Evolutionary conservation across 2,888 invertebrate genomes (phyloP).

Genomic region (Agonopterix heracliana): DNA sequence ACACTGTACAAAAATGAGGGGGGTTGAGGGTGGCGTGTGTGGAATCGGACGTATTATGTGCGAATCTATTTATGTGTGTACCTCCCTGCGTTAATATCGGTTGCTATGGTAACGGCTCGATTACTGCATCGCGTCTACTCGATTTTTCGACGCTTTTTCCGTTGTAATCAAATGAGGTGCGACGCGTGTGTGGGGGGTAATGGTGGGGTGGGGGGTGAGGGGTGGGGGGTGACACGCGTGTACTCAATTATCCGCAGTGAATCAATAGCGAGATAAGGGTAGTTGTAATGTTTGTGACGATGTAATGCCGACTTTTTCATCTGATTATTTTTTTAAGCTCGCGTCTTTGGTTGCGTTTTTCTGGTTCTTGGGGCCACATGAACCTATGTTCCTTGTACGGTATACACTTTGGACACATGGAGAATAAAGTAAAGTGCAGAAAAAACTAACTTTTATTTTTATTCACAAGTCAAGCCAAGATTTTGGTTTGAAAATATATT

Average conservation of each 20-base stretch:
- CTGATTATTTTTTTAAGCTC: conserved; percentile 41
- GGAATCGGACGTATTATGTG: conserved; percentile 70
- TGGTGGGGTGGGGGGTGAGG: conserved; percentile 22
- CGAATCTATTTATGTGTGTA: conserved; percentile 71
- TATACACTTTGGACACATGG: conserved; percentile 1
- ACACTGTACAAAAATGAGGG: conserved; percentile 70
- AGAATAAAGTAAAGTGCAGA: too few relatives aligned
- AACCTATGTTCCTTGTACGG: not conserved
- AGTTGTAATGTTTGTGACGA: conserved; percentile 64
- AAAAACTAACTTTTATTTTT: too few relatives aligned
- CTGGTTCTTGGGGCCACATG: not conserved
- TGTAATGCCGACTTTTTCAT: conserved; percentile 50
- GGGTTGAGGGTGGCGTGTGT: conserved; percentile 54
- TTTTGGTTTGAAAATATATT: too few relatives aligned
- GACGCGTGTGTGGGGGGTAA: conserved; percentile 44
- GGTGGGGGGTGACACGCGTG: conserved; percentile 63
- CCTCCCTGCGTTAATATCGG: conserved; percentile 67
- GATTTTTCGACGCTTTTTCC: conserved; percentile 76
- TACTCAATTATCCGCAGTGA: conserved; percentile 76
- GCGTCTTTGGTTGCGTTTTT: not conserved
- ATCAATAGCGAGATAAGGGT: conserved; percentile 76
- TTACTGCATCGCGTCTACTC: conserved; percentile 70
- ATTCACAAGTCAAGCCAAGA: too few relatives aligned
- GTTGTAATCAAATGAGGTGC: conserved; percentile 76
- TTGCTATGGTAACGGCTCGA: conserved; percentile 66